phyloP scores from a whole-genome alignment of 2,797 vertebrate genomes.

The Alca torda region DNA sequence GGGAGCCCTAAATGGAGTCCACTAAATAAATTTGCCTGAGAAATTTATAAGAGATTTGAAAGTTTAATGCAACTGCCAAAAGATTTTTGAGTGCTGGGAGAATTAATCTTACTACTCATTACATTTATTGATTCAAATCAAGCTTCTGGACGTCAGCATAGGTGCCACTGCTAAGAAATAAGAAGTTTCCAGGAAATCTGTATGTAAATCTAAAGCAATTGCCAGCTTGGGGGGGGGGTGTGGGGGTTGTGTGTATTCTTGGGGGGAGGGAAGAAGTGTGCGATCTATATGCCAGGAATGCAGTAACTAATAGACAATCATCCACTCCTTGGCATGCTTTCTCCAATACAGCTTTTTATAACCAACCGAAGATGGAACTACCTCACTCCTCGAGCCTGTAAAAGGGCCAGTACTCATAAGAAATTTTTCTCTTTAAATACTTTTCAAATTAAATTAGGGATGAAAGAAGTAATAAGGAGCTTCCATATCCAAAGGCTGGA shows the following conservation, averaged over 20 bases:
- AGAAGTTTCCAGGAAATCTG: constrained; percentile 41
- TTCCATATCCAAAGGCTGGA: background rate
- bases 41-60: constrained; percentile 4
- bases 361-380: background rate
- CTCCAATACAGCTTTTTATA: background rate
- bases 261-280: too few relatives aligned
- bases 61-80: constrained; percentile 51
- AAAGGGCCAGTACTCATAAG: background rate
- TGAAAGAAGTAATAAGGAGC: background rate
- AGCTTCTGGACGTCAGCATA: background rate
- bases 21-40: background rate
- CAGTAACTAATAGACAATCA: background rate
- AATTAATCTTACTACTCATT: constrained; percentile 29
- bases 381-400: background rate
- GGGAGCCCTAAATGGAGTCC: background rate
- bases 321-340: background rate
- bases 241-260: too few relatives aligned
- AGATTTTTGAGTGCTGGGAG: background rate
- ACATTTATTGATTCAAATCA: constrained; percentile 50
- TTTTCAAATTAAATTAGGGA: background rate
- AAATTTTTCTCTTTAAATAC: background rate
- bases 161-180: constrained; percentile 42
- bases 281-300: background rate
- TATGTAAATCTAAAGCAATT: background rate
- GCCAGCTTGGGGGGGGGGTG: background rate